Evolutionary conservation across 2,797 vertebrate species (phyloP), one percentile per base, ranked within the genome.

Genomic region (Diceros bicornis): DNA sequence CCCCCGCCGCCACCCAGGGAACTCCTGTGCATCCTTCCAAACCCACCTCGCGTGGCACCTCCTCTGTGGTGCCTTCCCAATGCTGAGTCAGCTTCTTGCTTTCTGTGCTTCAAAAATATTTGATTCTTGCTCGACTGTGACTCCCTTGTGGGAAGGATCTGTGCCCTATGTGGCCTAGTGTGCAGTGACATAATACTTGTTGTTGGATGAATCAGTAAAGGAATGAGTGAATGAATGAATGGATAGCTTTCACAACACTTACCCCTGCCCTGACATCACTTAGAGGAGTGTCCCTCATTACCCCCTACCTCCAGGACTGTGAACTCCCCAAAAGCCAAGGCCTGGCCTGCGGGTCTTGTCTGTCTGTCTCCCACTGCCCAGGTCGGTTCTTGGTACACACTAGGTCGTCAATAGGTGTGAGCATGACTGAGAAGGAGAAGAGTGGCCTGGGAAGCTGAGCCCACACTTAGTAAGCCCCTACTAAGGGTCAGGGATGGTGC

Each of bases 21-120:
- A 91, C 32, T 87, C 75, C 55, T 83, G 10, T n/a, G 6, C 52
- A 72, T 34, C 81, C 94, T 77, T 96, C 90, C 92, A 71, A 96
- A 52, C 86, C 55, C 32, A 37, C 41, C 34, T 69, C 12, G 4
- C 29, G 2, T 4, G 55, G 25, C 32, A 32, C 55, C 69, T 79
- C 29, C 20, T 77, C 91, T 82, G 50, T 47, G 61, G 37, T 23
- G 13, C 10, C 82, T 64, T 92, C 83, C 79, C 13, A 18, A 1
- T 37, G 23, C 32, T 25, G 61, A 61, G 41, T 78, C 81, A 41
- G 37, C 41, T 23, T 88, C 61, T 13, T 37, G 23, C n/a, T 29
- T 61, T 87, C 93, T 83, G 0, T 41, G 4, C 18, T 72, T 34
- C 59, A 44, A 27, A 74, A 79, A 37, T 25, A 21, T n/a, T 84